phyloP scores from a whole-genome alignment of 2,888 invertebrate genomes.

The Adelphocoris suturalis region DNA sequence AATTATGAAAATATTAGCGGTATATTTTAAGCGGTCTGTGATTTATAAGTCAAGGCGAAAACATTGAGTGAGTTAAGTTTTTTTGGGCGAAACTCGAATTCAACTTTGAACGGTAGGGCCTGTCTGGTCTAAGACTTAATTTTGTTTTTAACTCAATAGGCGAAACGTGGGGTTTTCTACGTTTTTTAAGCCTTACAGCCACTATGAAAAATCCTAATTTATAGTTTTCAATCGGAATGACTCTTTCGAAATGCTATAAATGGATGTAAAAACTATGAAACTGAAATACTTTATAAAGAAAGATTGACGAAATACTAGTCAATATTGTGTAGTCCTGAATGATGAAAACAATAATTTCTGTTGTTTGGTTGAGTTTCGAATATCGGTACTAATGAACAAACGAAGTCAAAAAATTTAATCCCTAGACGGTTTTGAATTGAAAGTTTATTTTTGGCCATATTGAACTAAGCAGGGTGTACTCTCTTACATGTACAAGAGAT shows the following conservation, averaged over 20 bases:
- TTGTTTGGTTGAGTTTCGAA: background rate
- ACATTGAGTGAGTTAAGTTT: conserved; percentile 30
- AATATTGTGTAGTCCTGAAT: conserved; percentile 45
- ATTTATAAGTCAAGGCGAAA: conserved; percentile 64
- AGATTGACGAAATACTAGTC: conserved; percentile 60
- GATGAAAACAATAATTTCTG: background rate
- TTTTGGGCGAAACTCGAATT: conserved; percentile 29
- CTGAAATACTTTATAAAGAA: background rate
- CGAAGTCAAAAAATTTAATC: conserved; percentile 25
- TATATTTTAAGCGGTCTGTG: conserved; percentile 68
- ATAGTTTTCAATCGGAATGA: background rate
- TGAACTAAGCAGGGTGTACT: too few species aligned
- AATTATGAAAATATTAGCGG: conserved; percentile 43
- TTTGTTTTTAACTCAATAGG: background rate
- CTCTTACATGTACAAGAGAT: too few species aligned
- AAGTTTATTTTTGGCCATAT: too few species aligned
- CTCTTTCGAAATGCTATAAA: conserved; percentile 12
- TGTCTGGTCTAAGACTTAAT: background rate
- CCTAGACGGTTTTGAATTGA: too few species aligned
- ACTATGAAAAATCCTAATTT: conserved; percentile 24
- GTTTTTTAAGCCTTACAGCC: background rate
- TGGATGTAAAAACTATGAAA: conserved; percentile 21
- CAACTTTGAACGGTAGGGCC: background rate
- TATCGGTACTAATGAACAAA: background rate
- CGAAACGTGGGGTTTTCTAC: background rate